Evolutionary conservation across 2,888 invertebrate species (phyloP).

Genomic region (Limnephilus auricula): DNA sequence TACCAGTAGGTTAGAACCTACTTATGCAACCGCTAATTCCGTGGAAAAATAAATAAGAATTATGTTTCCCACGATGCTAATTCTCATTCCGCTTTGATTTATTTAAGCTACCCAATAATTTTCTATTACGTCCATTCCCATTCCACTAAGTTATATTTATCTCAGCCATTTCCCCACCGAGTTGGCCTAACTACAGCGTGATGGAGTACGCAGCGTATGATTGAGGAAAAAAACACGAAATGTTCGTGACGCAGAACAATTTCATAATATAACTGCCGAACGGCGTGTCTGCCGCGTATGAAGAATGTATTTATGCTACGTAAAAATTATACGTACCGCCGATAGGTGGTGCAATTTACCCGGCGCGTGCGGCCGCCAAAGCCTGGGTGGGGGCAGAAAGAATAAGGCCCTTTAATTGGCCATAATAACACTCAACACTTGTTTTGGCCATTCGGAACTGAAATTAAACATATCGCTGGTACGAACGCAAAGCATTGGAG

Average conservation of each 20-base stretch:
- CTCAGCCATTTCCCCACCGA: background rate
- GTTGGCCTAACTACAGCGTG: conserved; percentile 6
- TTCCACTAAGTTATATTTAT: conserved; percentile 22
- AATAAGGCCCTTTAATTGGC: conserved; percentile 17
- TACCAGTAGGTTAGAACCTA: no score
- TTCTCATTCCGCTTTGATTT: conserved; percentile 4
- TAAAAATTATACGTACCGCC: conserved; percentile 35
- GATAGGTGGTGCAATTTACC: conserved; percentile 34
- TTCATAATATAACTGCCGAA: conserved; percentile 42
- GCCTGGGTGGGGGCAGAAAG: background rate
- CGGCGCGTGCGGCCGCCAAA: background rate
- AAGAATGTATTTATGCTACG: conserved; percentile 42
- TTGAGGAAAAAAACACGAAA: conserved; percentile 17
- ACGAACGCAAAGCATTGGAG: background rate
- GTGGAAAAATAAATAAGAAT: background rate
- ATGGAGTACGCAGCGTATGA: conserved; percentile 8
- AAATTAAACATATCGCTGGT: conserved; percentile 33
- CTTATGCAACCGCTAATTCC: no score
- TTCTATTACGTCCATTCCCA: conserved; percentile 17
- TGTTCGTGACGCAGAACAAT: conserved; percentile 14
- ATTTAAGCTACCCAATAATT: conserved; percentile 2
- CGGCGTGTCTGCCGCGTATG: conserved; percentile 36
- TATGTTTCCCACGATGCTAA: conserved; percentile 7
- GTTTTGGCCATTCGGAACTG: background rate
- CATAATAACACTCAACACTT: conserved; percentile 34